Conservation (phyloP, 2,888 invertebrate species). For the Drosophila bunnanda region DNA sequence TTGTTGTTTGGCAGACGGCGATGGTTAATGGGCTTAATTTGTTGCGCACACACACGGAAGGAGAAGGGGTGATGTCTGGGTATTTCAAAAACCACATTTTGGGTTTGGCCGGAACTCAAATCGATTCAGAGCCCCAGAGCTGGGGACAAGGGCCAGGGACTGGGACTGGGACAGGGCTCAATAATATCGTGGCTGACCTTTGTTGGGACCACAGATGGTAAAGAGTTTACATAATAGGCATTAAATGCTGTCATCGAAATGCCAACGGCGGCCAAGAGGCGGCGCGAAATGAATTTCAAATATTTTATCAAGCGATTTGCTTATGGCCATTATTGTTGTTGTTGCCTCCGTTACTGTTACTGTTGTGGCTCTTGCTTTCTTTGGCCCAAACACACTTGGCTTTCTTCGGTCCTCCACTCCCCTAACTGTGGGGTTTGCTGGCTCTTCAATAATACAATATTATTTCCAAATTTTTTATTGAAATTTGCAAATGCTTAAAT, state of each 20-base stretch:
- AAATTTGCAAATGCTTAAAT: too few relatives aligned
- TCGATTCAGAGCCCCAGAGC: slow-evolving; percentile 29
- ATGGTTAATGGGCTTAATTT: slow-evolving; percentile 55
- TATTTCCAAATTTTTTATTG: too few relatives aligned
- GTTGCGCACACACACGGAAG: slow-evolving; percentile 27
- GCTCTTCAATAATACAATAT: slow-evolving; percentile 1
- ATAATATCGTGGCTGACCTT: slow-evolving; percentile 45
- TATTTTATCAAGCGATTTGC: slow-evolving; percentile 65
- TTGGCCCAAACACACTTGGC: background rate
- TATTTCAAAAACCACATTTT: slow-evolving; percentile 38
- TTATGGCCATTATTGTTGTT: slow-evolving; percentile 46
- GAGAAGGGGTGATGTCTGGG: slow-evolving; percentile 1
- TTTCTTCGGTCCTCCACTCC: slow-evolving; percentile 15
- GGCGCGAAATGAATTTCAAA: slow-evolving; percentile 75
- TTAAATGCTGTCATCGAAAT: slow-evolving; percentile 78
- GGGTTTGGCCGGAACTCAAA: slow-evolving; percentile 73
- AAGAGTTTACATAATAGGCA: slow-evolving; percentile 68
- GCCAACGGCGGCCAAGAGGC: slow-evolving; percentile 57
- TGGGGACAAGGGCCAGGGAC: background rate
- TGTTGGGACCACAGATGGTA: slow-evolving; percentile 21
- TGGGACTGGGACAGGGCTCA: slow-evolving; percentile 14
- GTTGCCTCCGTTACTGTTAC: slow-evolving; percentile 8
- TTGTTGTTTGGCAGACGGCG: slow-evolving; percentile 24
- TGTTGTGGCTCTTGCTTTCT: background rate
- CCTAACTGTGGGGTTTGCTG: slow-evolving; percentile 1